Evolutionary conservation across 2,113 vertebrate genomes (phyloP).

Genomic region (Mormyrus iriodes): DNA sequence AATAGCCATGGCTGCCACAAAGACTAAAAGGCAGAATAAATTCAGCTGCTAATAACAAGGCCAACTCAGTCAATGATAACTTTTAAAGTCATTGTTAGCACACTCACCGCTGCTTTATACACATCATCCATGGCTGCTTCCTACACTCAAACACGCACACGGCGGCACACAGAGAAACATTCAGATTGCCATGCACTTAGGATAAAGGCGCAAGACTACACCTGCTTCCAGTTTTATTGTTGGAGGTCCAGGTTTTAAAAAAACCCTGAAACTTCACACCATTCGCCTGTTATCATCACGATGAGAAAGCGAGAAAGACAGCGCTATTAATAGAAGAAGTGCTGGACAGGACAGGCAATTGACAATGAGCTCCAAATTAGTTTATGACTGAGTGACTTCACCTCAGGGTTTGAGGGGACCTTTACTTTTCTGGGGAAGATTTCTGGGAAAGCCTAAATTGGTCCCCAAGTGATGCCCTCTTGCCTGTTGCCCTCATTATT

Average conservation of each 20-base stretch:
- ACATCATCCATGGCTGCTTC: conserved; percentile 67
- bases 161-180: conserved; percentile 26
- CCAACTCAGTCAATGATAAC: neutral
- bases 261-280: conserved; percentile 35
- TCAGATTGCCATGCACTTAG: conserved; percentile 31
- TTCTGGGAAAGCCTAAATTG: neutral
- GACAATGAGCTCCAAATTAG: conserved; percentile 1
- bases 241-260: conserved; percentile 45
- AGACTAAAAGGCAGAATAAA: neutral
- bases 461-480: neutral
- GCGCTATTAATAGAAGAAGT: conserved; percentile 14
- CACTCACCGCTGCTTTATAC: conserved; percentile 71
- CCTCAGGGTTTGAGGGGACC: neutral
- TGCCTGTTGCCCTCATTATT: neutral
- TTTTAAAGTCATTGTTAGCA: neutral
- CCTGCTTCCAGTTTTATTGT: conserved; percentile 48
- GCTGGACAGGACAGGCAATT: conserved; percentile 9
- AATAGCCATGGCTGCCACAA: neutral
- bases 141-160: conserved; percentile 32
- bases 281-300: conserved; percentile 40
- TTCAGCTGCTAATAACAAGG: neutral
- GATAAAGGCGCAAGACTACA: conserved; percentile 39
- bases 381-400: neutral
- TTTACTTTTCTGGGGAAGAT: neutral
- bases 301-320: conserved; percentile 30